phyloP scores from a whole-genome alignment of 92 coral and sea anemone genomes.

The Parazoanthus darwini region DNA sequence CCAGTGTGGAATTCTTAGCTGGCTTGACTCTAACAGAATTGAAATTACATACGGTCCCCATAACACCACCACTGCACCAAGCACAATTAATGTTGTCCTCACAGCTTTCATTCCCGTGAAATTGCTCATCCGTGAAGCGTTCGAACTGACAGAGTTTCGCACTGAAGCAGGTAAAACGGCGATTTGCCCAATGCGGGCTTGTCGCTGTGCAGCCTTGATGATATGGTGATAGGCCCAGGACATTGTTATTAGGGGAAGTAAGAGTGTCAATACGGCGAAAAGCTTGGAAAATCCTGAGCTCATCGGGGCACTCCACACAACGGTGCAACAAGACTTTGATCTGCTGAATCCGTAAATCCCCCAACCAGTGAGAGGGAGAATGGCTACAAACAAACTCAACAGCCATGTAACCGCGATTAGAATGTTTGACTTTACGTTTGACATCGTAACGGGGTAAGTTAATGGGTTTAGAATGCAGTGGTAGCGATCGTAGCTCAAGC shows the following conservation, averaged over 20 bases:
- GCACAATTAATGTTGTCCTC: constrained; percentile 74
- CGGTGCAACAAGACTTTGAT: constrained; percentile 79
- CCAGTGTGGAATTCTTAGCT: constrained; percentile 56
- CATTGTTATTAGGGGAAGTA: constrained; percentile 70
- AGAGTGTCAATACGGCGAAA: constrained; percentile 57
- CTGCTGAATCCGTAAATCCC: constrained; percentile 86
- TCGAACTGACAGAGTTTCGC: constrained; percentile 61
- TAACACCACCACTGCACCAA: constrained; percentile 74
- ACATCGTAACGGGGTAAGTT: constrained; percentile 78
- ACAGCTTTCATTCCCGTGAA: constrained; percentile 86
- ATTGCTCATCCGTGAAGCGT: constrained; percentile 60
- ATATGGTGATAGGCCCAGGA: constrained; percentile 81
- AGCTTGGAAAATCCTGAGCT: constrained; percentile 92
- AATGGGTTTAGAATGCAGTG: constrained; percentile 92
- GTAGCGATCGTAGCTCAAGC: constrained; percentile 90
- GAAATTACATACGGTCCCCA: constrained; percentile 84
- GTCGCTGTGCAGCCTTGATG: constrained; percentile 88
- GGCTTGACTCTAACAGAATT: constrained; percentile 74
- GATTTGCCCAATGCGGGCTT: constrained; percentile 81
- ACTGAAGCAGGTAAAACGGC: constrained; percentile 64
- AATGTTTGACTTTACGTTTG: constrained; percentile 68
- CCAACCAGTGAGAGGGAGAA: constrained; percentile 93
- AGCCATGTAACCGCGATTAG: constrained; percentile 76
- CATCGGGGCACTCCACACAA: constrained; percentile 74
- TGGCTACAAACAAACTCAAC: constrained; percentile 76